Conservation (phyloP, 2,113 vertebrate genomes). For the Lota lota region DNA sequence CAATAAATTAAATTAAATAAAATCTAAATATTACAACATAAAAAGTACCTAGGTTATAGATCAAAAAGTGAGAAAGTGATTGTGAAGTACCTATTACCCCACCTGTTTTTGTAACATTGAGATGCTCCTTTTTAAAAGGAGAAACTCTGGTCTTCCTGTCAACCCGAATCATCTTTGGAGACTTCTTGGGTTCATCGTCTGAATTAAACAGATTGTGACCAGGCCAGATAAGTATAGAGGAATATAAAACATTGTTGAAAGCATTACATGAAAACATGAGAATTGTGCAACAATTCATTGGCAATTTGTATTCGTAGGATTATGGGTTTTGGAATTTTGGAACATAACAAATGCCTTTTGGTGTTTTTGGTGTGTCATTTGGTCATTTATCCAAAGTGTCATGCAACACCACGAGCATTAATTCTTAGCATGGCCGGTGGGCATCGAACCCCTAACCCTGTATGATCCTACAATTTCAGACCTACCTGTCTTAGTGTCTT, state of each 20-base stretch:
- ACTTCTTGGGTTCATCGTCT: constrained; percentile 28
- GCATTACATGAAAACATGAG: no score
- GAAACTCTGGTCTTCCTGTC: constrained; percentile 26
- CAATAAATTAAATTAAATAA: neutral
- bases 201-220: neutral
- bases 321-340: no score
- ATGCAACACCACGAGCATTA: no score
- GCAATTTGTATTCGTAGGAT: no score
- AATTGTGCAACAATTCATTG: no score
- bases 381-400: no score
- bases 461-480: neutral
- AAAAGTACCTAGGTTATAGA: neutral
- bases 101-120: constrained; percentile 59
- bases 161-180: constrained; percentile 16
- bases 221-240: no score
- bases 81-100: constrained; percentile 3
- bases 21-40: neutral
- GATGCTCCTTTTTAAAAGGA: constrained; percentile 48
- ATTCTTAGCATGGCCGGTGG: no score
- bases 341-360: no score
- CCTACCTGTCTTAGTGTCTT: neutral
- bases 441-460: neutral
- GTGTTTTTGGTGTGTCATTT: no score
- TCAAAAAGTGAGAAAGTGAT: neutral
- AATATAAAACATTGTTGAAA: no score